Conservation (phyloP, 1,140 invertebrate genomes). For the Rhysida immarginata region DNA sequence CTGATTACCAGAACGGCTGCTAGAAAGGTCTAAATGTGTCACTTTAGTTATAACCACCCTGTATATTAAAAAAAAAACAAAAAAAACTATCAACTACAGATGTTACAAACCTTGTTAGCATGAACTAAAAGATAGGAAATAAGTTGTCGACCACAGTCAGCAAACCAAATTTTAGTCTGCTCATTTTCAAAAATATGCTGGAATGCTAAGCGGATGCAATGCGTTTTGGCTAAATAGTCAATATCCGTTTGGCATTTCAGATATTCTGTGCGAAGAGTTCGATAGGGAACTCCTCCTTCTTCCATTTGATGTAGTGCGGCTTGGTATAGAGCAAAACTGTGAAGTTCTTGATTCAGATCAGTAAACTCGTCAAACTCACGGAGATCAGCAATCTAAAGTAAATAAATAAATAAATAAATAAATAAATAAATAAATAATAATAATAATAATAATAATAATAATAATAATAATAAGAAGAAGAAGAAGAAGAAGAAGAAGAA, state of each 20-base stretch:
- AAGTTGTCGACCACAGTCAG: constrained; percentile 68
- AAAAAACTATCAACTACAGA: no score
- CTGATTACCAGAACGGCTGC: no score
- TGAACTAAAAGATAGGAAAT: constrained; percentile 73
- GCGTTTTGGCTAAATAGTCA: constrained; percentile 87
- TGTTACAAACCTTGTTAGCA: constrained; percentile 75
- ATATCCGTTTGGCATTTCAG: constrained; percentile 74
- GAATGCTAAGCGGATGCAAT: constrained; percentile 71
- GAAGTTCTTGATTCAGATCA: constrained; percentile 53
- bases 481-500: no score
- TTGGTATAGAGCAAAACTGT: constrained; percentile 63
- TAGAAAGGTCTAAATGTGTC: no score
- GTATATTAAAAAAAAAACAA: no score
- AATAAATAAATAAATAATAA: no score
- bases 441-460: no score
- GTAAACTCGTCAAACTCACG: constrained; percentile 71
- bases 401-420: background rate
- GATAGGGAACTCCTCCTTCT: constrained; percentile 59
- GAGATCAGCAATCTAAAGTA: constrained; percentile 63
- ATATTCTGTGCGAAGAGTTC: constrained; percentile 59
- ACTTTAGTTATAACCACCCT: no score
- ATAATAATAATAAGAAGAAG: no score
- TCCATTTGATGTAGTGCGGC: constrained; percentile 54
- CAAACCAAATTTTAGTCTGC: constrained; percentile 62
- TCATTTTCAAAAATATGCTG: constrained; percentile 58